Percentiles rank a stretch among this genome's conserved stretches.
Evolutionary conservation across 1,140 invertebrate species (phyloP).

Genomic region (Hestina assimilis): DNA sequence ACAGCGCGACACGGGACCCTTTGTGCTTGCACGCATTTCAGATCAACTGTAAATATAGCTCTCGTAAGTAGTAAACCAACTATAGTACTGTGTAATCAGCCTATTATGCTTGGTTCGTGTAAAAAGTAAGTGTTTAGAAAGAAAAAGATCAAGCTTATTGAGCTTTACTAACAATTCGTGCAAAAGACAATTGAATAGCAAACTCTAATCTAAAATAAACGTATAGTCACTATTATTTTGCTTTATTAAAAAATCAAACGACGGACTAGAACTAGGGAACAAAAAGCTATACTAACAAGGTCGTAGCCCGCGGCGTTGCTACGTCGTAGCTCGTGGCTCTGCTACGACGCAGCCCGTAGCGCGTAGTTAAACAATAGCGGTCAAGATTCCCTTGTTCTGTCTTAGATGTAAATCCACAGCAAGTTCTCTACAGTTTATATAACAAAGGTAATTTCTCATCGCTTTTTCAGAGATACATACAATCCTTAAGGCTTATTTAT

Average conservation of each 20-base stretch:
- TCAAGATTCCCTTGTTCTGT: constrained; percentile 14
- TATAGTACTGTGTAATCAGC: too few species aligned
- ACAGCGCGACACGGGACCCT: background rate
- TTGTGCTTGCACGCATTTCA: background rate
- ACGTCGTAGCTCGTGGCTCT: constrained; percentile 12
- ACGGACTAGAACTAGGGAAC: constrained; percentile 5
- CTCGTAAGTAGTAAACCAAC: too few species aligned
- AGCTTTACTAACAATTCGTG: background rate
- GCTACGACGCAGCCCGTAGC: constrained; percentile 14
- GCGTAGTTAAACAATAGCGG: constrained; percentile 13
- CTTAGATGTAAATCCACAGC: constrained; percentile 6
- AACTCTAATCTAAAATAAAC: background rate
- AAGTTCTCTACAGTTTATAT: constrained; percentile 15
- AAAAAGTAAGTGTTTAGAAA: too few species aligned
- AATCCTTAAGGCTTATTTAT: too few species aligned
- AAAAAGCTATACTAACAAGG: constrained; percentile 28
- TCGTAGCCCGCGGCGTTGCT: constrained; percentile 17
- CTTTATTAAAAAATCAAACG: constrained; percentile 30
- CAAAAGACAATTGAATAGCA: background rate
- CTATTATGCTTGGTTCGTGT: too few species aligned
- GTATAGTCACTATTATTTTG: constrained; percentile 7
- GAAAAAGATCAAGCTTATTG: too few species aligned
- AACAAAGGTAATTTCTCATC: constrained; percentile 10
- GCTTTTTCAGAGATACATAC: background rate
- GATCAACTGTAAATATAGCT: background rate